Base-by-base conservation (phyloP, 1,140 invertebrate species). In the Caenorhabditis remanei region DNA sequence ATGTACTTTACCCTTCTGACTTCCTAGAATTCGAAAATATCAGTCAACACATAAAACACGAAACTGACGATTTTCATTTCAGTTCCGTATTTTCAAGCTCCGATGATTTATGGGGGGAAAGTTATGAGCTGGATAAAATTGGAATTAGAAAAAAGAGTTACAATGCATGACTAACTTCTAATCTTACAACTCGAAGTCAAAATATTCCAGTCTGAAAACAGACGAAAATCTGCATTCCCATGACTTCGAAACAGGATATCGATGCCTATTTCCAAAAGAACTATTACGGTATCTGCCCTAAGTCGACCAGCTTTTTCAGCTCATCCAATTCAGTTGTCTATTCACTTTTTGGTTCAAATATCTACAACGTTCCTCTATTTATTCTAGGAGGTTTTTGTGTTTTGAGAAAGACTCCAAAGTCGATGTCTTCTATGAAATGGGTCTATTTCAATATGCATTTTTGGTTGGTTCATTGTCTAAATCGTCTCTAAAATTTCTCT, bases 391-490 rank as follows among this genome's bases (percentile, higher is more conserved):
- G 65, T n/a, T 71, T 6, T 46, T 71, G 65, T 71, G 19, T 71
- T 43, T 71, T 46, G 19, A 16, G 19, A 21, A 71, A 71, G 19
- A 71, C 65, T 19, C 65, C 65, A 46, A 71, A 71, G 46, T 71
- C 65, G 19, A 71, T 71, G 41, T 14, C 13, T 71, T 71, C 65
- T 43, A 71, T 46, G 40, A 71, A 71, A 71, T 71, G 40, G 40
- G 65, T n/a, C 8, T 71, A 71, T 71, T 46, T 71, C n/a, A 71
- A 71, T 71, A 71, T 71, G 65, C 65, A 71, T 46, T 43, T 71
- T 19, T 71, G 65, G 65, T 71, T 7, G 19, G 21, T 43, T 71
- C 14, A 43, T 63, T 63, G 5, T 1, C 13, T 63, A 1, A 9
- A 9, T 63, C 24, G 40, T 63, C 13, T 1, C 6, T n/a, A 1